Evolutionary conservation across 2,113 vertebrate species (phyloP).

Genomic region (Procavia capensis): DNA sequence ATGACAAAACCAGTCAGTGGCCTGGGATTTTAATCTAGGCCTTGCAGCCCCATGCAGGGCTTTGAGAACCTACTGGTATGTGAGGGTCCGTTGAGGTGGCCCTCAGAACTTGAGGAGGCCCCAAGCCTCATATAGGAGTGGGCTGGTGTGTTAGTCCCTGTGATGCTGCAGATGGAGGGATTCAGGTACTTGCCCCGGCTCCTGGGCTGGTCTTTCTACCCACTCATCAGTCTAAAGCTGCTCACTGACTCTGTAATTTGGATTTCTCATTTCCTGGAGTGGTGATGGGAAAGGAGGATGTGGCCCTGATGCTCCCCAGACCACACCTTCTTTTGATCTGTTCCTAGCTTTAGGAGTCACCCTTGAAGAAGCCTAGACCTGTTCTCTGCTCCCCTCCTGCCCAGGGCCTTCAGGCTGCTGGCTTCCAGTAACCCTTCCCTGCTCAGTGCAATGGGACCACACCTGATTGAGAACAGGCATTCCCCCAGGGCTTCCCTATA

Average conservation of each 20-base stretch:
- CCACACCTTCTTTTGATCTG: neutral
- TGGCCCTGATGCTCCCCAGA: neutral
- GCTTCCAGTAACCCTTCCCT: neutral
- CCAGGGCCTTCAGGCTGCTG: neutral
- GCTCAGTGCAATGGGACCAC: neutral
- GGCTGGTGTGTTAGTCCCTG: neutral
- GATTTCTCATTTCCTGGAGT: neutral
- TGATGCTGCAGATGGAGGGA: rapidly evolving
- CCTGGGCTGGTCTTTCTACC: neutral
- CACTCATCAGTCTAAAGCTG: neutral
- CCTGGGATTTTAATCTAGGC: neutral
- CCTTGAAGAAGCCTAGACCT: neutral
- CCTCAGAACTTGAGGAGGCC: neutral
- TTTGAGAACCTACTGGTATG: neutral
- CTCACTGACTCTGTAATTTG: neutral
- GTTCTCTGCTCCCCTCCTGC: neutral
- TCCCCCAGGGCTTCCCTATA: neutral
- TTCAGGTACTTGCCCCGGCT: neutral
- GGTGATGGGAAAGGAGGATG: neutral
- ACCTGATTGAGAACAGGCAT: neutral
- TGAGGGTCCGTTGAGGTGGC: neutral
- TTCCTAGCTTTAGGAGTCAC: neutral
- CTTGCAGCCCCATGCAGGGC: neutral
- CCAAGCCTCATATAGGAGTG: too few relatives aligned
- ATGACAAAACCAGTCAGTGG: neutral